Conservation (phyloP, 2,113 vertebrate species). For the Nanorana parkeri region DNA sequence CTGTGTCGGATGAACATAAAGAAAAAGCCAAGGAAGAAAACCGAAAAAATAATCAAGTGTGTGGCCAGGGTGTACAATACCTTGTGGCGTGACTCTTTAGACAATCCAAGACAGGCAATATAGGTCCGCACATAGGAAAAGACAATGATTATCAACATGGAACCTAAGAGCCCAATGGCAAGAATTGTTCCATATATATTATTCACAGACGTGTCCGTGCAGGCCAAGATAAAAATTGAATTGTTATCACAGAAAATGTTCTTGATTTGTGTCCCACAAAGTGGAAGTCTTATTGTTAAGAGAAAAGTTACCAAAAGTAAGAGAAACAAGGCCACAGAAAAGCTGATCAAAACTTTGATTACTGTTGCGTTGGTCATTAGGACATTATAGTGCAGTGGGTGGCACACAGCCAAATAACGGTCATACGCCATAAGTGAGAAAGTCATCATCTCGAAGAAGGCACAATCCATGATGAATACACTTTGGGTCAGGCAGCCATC, state of each 20-base stretch:
- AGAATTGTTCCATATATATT: not conserved
- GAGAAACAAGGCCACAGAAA: not conserved
- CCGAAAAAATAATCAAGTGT: not conserved
- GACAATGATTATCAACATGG: not conserved
- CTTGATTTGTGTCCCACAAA: constrained; percentile 7
- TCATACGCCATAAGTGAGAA: constrained; percentile 14
- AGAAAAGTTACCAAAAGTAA: not conserved
- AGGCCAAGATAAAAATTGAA: not conserved
- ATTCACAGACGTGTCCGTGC: not conserved
- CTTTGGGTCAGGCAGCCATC: not conserved
- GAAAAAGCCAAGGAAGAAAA: not conserved
- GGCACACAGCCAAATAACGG: not conserved
- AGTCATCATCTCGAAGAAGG: not conserved
- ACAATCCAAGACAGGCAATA: not conserved
- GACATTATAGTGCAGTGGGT: not conserved
- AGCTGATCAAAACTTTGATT: not conserved
- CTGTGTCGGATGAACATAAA: not conserved
- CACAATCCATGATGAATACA: not conserved
- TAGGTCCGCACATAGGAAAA: constrained; percentile 6
- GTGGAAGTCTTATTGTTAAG: not conserved
- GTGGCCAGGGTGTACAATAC: not conserved
- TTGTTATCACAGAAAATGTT: constrained; percentile 24
- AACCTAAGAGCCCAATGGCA: too few relatives aligned
- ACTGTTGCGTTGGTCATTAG: not conserved
- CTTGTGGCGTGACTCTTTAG: not conserved